These are phyloP conservation scores for Petromus typicus DNA, from an alignment of 2,113 vertebrate species.

Conservation along the genomic window DNA sequence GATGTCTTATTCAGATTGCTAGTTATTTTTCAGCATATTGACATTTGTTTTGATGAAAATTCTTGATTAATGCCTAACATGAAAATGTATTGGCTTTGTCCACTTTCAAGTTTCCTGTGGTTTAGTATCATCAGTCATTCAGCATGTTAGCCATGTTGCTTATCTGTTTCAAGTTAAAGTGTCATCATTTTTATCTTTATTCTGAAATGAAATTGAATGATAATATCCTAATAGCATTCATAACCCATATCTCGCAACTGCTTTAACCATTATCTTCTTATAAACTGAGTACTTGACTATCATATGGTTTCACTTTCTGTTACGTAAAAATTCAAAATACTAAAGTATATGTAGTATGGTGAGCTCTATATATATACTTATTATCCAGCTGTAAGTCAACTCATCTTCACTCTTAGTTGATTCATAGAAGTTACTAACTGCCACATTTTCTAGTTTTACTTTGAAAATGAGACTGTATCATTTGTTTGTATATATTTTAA, in stretches of 20 bases:
- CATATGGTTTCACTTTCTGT: conserved; percentile 43
- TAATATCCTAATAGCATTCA: neutral
- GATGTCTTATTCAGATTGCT: conserved; percentile 19
- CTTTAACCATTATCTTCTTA: neutral
- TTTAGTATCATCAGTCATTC: conserved; percentile 23
- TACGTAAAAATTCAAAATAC: conserved; percentile 35
- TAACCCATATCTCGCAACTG: conserved; percentile 3
- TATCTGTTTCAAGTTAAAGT: neutral
- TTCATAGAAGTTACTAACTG: neutral
- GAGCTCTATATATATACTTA: neutral
- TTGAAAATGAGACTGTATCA: conserved; percentile 15
- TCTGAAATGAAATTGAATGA: conserved; percentile 30
- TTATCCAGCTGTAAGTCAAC: neutral
- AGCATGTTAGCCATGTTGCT: neutral
- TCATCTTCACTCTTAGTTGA: neutral
- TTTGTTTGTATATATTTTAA: conserved; percentile 25
- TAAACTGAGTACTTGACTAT: neutral
- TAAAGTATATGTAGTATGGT: neutral
- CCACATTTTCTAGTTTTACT: conserved; percentile 12
- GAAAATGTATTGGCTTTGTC: neutral
- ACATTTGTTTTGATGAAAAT: conserved; percentile 41
- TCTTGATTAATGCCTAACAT: neutral
- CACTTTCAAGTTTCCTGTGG: neutral
- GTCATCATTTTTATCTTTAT: conserved; percentile 34
- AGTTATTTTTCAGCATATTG: neutral